phyloP scores from a whole-genome alignment of 2,113 vertebrate species.

The Poecilia latipinna region DNA sequence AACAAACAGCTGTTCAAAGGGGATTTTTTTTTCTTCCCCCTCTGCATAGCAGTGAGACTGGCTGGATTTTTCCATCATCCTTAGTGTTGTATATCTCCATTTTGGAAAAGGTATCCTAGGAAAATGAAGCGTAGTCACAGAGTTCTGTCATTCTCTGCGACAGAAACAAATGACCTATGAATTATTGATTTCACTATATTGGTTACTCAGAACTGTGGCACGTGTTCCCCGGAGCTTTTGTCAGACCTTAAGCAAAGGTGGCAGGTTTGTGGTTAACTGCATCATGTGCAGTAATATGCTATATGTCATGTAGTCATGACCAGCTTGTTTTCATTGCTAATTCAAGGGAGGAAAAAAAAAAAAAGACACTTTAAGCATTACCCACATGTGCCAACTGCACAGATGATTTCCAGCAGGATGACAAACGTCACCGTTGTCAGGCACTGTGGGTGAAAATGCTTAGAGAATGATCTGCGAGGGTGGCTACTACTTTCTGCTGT shows the following conservation, averaged over 20 bases:
- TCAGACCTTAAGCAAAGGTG: constrained; percentile 37
- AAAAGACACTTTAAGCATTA: constrained; percentile 19
- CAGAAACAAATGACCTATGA: constrained; percentile 40
- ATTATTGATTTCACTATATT: constrained; percentile 22
- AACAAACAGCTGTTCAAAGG: constrained; percentile 54
- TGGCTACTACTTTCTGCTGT: constrained; percentile 30
- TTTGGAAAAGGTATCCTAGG: constrained; percentile 62
- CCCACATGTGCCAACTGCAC: constrained; percentile 15
- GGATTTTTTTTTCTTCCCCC: constrained; percentile 32
- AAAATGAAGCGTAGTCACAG: constrained; percentile 48
- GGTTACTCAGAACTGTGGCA: constrained; percentile 11
- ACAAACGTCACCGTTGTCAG: background rate
- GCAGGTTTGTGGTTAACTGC: constrained; percentile 40
- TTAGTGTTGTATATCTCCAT: constrained; percentile 43
- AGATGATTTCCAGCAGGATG: constrained; percentile 26
- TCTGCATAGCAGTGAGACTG: constrained; percentile 28
- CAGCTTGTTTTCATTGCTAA: constrained; percentile 34
- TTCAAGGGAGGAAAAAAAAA: background rate
- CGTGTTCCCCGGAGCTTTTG: constrained; percentile 25
- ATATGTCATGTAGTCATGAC: constrained; percentile 21
- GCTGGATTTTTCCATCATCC: constrained; percentile 41
- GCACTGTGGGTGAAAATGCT: constrained; percentile 16
- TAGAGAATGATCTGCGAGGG: constrained; percentile 31
- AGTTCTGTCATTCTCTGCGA: constrained; percentile 31
- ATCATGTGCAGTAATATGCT: constrained; percentile 31